Evolutionary conservation across 2,888 invertebrate genomes (phyloP).

Genomic region (Masnerella sp.): DNA sequence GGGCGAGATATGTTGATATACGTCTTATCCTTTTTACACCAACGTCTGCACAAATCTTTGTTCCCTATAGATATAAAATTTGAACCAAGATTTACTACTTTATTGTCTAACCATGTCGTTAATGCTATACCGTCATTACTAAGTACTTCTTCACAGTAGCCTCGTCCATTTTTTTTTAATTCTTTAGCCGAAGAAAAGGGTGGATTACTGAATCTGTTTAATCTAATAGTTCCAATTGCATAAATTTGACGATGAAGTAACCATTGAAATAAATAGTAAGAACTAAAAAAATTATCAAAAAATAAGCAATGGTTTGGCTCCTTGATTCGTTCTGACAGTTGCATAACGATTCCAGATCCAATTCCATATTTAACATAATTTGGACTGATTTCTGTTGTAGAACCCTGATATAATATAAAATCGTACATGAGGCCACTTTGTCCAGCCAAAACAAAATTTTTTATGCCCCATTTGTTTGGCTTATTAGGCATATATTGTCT

Average conservation of each 20-base stretch:
- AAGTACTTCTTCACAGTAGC: conserved; percentile 29
- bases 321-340: conserved; percentile 44
- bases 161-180: conserved; percentile 19
- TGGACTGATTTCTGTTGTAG: conserved; percentile 60
- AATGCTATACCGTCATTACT: conserved; percentile 24
- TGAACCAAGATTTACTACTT: conserved; percentile 22
- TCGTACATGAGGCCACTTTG: conserved; percentile 56
- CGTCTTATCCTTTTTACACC: conserved; percentile 28
- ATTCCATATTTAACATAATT: conserved; percentile 45
- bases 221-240: conserved; percentile 53
- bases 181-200: conserved; percentile 29
- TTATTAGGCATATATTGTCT: conserved; percentile 20
- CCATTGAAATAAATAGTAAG: conserved; percentile 57
- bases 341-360: conserved; percentile 56
- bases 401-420: conserved; percentile 67
- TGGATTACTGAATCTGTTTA: conserved; percentile 51
- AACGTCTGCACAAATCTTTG: conserved; percentile 23
- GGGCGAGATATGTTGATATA: conserved; percentile 20
- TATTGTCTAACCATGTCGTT: conserved; percentile 32
- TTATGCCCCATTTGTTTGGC: conserved; percentile 11
- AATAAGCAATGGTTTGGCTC: conserved; percentile 30
- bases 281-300: conserved; percentile 58
- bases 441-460: conserved; percentile 21
- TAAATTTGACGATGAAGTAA: conserved; percentile 28
- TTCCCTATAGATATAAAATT: conserved; percentile 22